Evolutionary conservation across 2,797 vertebrate species (phyloP).

Genomic region (Enoplosus armatus): DNA sequence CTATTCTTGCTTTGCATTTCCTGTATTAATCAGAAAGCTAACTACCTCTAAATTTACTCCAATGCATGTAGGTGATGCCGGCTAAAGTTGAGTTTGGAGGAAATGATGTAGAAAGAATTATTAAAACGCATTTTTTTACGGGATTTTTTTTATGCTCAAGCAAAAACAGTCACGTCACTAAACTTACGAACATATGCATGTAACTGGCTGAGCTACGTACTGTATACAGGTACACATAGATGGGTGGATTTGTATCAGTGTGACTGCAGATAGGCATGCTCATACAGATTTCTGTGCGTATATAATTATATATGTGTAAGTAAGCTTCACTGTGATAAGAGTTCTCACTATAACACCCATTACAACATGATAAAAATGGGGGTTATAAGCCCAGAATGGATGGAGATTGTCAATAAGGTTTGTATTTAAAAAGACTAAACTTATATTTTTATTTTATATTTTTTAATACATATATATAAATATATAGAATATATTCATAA

Average conservation of each 20-base stretch:
- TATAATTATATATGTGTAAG: neutral
- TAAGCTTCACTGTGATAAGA: too few species aligned
- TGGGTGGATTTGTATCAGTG: neutral
- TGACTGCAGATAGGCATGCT: neutral
- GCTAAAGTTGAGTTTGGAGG: neutral
- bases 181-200: neutral
- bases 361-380: neutral
- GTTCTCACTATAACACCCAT: neutral
- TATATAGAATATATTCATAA: too few species aligned
- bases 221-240: neutral
- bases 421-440: too few species aligned
- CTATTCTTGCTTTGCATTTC: neutral
- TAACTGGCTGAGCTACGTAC: neutral
- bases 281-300: neutral
- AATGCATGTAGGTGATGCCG: neutral
- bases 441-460: too few species aligned
- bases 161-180: neutral
- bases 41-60: neutral
- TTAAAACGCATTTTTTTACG: neutral
- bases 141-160: too few species aligned
- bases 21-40: neutral
- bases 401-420: too few species aligned
- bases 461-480: too few species aligned
- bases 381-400: neutral
- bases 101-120: neutral